Base-by-base conservation (phyloP, 2,113 vertebrate genomes). In the Burhinus bistriatus region DNA sequence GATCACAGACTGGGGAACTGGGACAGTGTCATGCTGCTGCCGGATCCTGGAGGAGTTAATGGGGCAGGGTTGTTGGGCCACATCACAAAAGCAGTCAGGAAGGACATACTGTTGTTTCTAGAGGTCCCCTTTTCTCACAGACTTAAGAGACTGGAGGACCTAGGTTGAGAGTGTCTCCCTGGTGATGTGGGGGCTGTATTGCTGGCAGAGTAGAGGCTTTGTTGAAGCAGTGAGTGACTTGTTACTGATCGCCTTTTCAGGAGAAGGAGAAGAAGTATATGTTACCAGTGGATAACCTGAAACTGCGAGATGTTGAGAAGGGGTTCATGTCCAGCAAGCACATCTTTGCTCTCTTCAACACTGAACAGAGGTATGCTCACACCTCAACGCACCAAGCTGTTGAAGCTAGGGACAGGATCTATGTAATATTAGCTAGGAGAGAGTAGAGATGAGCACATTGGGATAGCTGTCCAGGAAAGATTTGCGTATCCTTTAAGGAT, bases 261-360 rank as follows among this genome's bases (percentile, higher is more conserved):
- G 99, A 99, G 95, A 99, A 99, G 40, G 99, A 99, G 97, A 99
- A 99, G 98, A 99, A 99, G 83, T 99, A 99, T 95, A 99, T 99
- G 99, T 97, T 99, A 73, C 99, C 99, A 8, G 99, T 99, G 97
- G 99, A 99, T 96, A 99, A 99, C 97, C 98, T 99, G 97, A 99
- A 99, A 91, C 97, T 99, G 95, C 98, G 99, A 4, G 99, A 99
- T 34, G 98, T 99, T 89, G 99, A 99, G 97, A 99, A 99, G 87
- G 98, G 99, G 3, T 99, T 99, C 97, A 99, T 99, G 99, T 99
- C 99, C 87, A 99, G 99, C 99, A 99, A 99, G 90, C 98, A 99
- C 52, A 99, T 99, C 97, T 99, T 99, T 65, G 99, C 99, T 76
- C 98, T 99, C 94, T 99, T 99, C 97, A 99, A 99, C 98, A 99